A percentile compares a stretch with the other conserved stretches of the same genome.
Evolutionary conservation across 2,888 invertebrate genomes (phyloP).

Genomic region (Catocala sponsa): DNA sequence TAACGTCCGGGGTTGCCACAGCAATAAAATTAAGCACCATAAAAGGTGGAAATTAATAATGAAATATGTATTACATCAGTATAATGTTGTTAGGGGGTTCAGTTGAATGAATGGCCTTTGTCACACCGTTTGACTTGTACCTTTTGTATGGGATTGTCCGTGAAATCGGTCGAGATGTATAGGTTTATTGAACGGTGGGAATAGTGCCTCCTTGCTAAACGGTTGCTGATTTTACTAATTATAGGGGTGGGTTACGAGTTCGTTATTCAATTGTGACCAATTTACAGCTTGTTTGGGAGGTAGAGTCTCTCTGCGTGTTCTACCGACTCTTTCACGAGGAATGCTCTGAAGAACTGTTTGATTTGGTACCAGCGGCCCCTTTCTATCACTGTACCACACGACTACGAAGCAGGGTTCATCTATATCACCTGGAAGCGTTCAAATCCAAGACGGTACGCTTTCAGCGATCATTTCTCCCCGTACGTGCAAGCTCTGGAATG

Average conservation of each 20-base stretch:
- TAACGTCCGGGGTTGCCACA: slow-evolving; percentile 73
- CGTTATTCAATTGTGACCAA: slow-evolving; percentile 19
- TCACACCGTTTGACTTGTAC: slow-evolving; percentile 82
- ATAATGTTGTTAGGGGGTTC: slow-evolving; percentile 84
- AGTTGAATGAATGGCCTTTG: slow-evolving; percentile 78
- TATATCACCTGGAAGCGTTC: too few relatives aligned
- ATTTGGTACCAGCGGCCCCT: too few relatives aligned
- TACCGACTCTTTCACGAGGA: too few relatives aligned
- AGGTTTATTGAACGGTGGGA: slow-evolving; percentile 72
- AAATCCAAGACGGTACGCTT: too few relatives aligned
- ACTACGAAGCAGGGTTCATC: too few relatives aligned
- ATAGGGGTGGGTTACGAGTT: slow-evolving; percentile 54
- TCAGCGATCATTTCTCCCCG: too few relatives aligned
- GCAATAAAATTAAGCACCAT: slow-evolving; percentile 85
- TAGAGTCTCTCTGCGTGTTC: too few relatives aligned
- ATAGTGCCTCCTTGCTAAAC: slow-evolving; percentile 47
- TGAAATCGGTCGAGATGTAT: slow-evolving; percentile 82
- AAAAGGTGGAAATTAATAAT: slow-evolving; percentile 85
- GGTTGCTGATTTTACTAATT: slow-evolving; percentile 76
- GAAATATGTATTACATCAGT: slow-evolving; percentile 88
- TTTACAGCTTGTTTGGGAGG: slow-evolving; percentile 2
- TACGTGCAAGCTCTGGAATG: too few relatives aligned
- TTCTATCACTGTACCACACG: too few relatives aligned
- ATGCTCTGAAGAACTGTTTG: too few relatives aligned
- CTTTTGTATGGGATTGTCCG: slow-evolving; percentile 81